phyloP scores from a whole-genome alignment of 92 coral and sea anemone genomes.

The Epizoanthus fatuus region DNA sequence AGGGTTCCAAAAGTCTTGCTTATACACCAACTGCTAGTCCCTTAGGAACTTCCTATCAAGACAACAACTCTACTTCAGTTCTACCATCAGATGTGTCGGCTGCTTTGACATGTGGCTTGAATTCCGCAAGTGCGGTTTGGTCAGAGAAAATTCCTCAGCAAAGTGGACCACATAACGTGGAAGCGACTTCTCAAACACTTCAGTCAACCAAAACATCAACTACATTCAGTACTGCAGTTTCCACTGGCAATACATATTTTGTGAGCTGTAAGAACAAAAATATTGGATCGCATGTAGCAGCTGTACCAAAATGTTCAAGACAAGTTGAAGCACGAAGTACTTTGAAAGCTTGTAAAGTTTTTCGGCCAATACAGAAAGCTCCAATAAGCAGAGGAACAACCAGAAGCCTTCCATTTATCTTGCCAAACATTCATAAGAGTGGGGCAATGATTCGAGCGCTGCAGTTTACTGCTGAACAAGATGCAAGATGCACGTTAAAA shows the following conservation, averaged over 20 bases:
- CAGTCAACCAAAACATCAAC: neutral
- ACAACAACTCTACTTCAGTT: no score
- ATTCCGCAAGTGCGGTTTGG: no score
- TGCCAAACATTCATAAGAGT: neutral
- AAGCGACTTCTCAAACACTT: neutral
- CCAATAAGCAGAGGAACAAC: neutral
- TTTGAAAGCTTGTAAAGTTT: neutral
- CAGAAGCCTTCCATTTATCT: neutral
- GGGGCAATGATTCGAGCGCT: conserved; percentile 13
- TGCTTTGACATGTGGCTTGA: no score
- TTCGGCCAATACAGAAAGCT: neutral
- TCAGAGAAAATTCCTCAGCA: neutral
- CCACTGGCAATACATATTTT: neutral
- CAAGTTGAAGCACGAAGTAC: neutral
- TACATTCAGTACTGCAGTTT: no score
- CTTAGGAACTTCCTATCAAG: no score
- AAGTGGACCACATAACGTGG: no score
- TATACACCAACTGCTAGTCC: neutral
- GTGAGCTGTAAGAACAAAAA: neutral
- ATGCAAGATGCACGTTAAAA: conserved; percentile 11
- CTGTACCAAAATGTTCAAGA: no score
- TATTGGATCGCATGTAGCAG: no score
- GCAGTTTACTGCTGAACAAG: conserved; percentile 32
- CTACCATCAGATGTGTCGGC: no score
- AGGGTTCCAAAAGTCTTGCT: neutral